Base-by-base conservation (phyloP, 2,797 vertebrate species). In the Anabas testudineus region DNA sequence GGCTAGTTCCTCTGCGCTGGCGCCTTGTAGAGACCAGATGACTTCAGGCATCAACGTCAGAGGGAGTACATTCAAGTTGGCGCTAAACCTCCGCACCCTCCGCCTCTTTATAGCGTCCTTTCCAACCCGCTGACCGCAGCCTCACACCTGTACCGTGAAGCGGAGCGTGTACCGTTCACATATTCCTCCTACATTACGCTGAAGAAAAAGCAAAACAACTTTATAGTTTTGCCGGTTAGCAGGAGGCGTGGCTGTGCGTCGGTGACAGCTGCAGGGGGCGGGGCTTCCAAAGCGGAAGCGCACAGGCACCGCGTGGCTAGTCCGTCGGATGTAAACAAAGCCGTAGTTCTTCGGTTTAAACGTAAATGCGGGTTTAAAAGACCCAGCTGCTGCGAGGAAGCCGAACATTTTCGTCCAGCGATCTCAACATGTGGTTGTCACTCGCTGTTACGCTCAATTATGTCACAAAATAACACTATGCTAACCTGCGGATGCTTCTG, bases 251-350 rank as follows among this genome's bases (percentile, higher is more conserved):
- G 2, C 65, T 8, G 70, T 3, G 0, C n/a, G n/a, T 19, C 2
- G 51, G 63, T 91, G 92, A 92, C 92, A 91, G 87, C 71, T 80
- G 80, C 72, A n/a, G 3, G 67, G 80, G 89, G 89, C 87, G 91
- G 80, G 0, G 51, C 59, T 43, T 78, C 8, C 7, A 8, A 54
- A 48, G 34, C 37, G 92, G 93, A 94, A 94, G 85, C 64, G 49
- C 34, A 16, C 63, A 1, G 77, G 68, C 59, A 93, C 94, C 92
- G 91, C 91, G 88, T 94, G 93, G 93, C 88, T 90, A 85, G 69
- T 74, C 59, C 57, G 80, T 80, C 84, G 88, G 90, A 93, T 91
- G 94, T 95, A 95, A 95, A 95, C 94, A 95, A 94, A 92, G 81
- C 68, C 22, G 51, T 4, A 34, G 24, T 59, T 26, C 28, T 43